Conservation (phyloP, 2,113 vertebrate genomes). For the Cyanistes caeruleus region DNA sequence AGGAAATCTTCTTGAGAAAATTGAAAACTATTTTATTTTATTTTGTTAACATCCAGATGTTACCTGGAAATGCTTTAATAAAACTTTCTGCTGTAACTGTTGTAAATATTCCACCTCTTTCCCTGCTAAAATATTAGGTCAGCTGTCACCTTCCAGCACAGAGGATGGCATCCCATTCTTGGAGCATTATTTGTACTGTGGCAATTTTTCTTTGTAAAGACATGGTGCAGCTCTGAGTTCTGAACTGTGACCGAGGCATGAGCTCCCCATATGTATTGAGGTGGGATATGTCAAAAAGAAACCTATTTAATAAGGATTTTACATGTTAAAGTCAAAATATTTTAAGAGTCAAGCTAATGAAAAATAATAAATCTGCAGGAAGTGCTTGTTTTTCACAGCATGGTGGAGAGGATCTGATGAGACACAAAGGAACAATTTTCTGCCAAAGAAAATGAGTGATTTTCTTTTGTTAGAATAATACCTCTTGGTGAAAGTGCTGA, state of each 20-base stretch:
- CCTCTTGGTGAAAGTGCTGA: not conserved
- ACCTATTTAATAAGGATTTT: not conserved
- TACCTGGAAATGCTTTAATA: not conserved
- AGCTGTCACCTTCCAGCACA: not conserved
- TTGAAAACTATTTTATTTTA: not conserved
- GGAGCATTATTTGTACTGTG: not conserved
- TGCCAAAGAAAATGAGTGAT: not conserved
- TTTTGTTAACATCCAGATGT: not conserved
- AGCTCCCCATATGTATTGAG: not conserved
- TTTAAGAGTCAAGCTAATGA: not conserved
- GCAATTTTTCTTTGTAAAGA: not conserved
- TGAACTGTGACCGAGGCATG: not conserved
- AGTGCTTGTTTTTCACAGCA: not conserved
- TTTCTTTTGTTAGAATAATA: not conserved
- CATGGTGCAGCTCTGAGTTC: not conserved
- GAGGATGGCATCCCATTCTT: not conserved
- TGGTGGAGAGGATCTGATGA: rapidly evolving
- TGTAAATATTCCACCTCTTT: not conserved
- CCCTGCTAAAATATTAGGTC: not conserved
- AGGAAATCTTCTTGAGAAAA: not conserved
- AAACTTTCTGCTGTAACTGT: not conserved
- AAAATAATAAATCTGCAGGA: not conserved
- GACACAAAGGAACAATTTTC: not conserved
- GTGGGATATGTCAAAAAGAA: not conserved
- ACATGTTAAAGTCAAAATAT: not conserved